These are phyloP conservation scores for Batillaria attramentaria DNA, from an alignment of 1,140 invertebrate genomes.

Conservation along the genomic window DNA sequence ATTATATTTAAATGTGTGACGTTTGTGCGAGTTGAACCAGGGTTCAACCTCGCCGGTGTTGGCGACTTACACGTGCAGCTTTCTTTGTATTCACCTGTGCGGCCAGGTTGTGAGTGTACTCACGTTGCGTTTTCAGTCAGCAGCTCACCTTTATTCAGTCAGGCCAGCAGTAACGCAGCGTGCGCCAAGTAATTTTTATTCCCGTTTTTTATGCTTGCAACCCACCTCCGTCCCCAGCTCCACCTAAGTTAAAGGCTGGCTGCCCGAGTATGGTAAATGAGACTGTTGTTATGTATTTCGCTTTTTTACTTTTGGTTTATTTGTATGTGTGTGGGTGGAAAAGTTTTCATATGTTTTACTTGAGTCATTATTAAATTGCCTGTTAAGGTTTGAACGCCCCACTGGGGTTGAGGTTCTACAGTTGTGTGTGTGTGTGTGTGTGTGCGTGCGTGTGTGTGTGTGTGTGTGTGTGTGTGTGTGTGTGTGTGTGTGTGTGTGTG, in stretches of 20 bases:
- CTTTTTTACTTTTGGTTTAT: not conserved
- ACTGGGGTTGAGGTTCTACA: too few relatives aligned
- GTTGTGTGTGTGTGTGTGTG: not conserved
- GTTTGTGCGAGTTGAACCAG: not conserved
- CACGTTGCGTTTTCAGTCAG: too few relatives aligned
- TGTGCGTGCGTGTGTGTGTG: not conserved
- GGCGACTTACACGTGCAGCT: not conserved
- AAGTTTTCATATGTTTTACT: not conserved
- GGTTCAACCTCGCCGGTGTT: not conserved
- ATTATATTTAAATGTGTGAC: not conserved
- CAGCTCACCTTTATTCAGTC: too few relatives aligned
- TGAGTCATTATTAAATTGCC: not conserved
- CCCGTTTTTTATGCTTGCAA: too few relatives aligned
- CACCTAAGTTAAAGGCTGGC: not conserved
- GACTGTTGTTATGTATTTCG: not conserved
- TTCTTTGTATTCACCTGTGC: not conserved
- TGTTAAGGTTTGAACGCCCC: not conserved
- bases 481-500: not conserved
- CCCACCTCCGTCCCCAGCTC: too few relatives aligned
- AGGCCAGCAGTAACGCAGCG: too few relatives aligned
- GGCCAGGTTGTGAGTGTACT: too few relatives aligned
- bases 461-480: not conserved
- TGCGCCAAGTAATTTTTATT: too few relatives aligned
- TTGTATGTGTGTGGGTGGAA: not conserved
- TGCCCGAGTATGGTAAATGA: not conserved